These are phyloP conservation scores for Linurgus olivaceus DNA, from an alignment of 2,797 vertebrate species.

Conservation along the genomic window DNA sequence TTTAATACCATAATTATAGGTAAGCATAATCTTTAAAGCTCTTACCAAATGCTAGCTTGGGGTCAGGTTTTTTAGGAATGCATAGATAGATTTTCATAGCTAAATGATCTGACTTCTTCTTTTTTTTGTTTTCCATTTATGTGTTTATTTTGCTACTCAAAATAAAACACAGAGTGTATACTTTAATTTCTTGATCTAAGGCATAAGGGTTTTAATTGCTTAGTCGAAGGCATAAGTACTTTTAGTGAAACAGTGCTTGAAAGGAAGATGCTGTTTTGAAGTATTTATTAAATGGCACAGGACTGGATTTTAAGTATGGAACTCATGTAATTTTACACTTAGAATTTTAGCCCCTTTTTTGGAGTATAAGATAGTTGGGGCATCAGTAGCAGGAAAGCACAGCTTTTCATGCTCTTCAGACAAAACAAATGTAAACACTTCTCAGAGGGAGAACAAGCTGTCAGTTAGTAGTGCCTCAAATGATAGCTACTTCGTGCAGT, in stretches of 20 bases:
- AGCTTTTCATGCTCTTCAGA: neutral
- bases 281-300: neutral
- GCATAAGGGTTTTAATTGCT: neutral
- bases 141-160: neutral
- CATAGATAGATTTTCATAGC: neutral
- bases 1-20: constrained; percentile 96
- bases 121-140: neutral
- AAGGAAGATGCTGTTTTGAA: neutral
- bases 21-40: constrained; percentile 69
- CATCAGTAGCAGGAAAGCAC: neutral
- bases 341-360: neutral
- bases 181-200: neutral
- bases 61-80: neutral
- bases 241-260: neutral
- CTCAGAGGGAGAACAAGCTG: neutral
- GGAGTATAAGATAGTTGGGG: neutral
- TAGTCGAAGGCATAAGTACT: neutral
- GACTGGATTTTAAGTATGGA: neutral
- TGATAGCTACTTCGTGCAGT: neutral
- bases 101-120: neutral
- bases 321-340: neutral
- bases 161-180: neutral
- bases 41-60: neutral
- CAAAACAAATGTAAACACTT: neutral
- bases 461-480: neutral